Conservation (phyloP, 2,888 invertebrate genomes). For the Schrankia costaestrigalis region DNA sequence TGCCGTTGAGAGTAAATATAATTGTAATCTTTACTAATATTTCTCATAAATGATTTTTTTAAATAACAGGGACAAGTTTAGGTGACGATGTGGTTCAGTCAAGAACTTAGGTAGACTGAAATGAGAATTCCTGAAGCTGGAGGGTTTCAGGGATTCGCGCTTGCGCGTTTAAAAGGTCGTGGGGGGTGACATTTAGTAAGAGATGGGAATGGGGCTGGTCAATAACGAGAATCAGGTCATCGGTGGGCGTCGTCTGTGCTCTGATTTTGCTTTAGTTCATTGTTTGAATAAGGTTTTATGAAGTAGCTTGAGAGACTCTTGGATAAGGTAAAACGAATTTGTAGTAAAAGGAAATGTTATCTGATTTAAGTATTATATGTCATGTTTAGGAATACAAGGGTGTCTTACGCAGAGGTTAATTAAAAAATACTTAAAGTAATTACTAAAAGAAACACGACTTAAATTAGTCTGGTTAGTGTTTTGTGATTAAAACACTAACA, state of each 20-base stretch:
- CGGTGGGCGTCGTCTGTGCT: conserved; percentile 29
- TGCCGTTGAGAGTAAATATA: conserved; percentile 55
- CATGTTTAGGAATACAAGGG: too few relatives aligned
- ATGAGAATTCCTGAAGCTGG: conserved; percentile 35
- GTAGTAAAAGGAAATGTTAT: too few relatives aligned
- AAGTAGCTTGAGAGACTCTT: too few relatives aligned
- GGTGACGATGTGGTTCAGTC: conserved; percentile 34
- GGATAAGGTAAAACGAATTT: too few relatives aligned
- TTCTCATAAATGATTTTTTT: conserved; percentile 65
- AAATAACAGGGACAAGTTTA: conserved; percentile 21
- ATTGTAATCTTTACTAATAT: conserved; percentile 49
- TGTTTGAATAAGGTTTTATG: too few relatives aligned
- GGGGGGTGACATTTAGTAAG: conserved; percentile 43
- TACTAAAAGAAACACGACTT: too few relatives aligned
- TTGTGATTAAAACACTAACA: too few relatives aligned
- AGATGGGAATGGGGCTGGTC: conserved; percentile 41
- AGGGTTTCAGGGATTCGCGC: conserved; percentile 39
- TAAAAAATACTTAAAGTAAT: too few relatives aligned
- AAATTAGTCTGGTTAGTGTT: too few relatives aligned
- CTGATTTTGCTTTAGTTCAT: too few relatives aligned
- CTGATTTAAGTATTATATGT: too few relatives aligned
- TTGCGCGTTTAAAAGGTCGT: conserved; percentile 63
- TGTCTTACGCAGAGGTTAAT: too few relatives aligned
- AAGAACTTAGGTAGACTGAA: conserved; percentile 49
- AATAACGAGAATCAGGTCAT: conserved; percentile 53